phyloP scores from a whole-genome alignment of 2,797 vertebrate species.

The Hozukius guyotensis region DNA sequence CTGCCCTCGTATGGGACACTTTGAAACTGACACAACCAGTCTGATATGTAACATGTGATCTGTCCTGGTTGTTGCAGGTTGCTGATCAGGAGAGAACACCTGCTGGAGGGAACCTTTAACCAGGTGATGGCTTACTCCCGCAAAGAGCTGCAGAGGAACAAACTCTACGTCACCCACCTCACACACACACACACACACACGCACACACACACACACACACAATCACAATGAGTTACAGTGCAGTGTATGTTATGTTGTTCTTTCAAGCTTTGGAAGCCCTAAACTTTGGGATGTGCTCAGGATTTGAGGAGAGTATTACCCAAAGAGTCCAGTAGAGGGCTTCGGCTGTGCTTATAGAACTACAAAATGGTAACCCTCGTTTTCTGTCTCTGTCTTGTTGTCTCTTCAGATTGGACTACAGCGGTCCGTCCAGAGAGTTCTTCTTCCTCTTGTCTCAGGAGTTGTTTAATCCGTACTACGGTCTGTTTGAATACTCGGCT shows the following conservation, averaged over 20 bases:
- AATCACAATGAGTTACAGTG: too few relatives aligned
- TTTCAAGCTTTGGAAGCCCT: neutral
- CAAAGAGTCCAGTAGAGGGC: too few relatives aligned
- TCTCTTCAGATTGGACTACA: constrained; percentile 91
- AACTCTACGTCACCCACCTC: constrained; percentile 95
- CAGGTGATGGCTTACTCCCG: constrained; percentile 98
- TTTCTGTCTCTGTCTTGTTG: neutral
- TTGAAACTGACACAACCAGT: too few relatives aligned
- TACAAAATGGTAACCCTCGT: neutral
- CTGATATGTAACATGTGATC: neutral
- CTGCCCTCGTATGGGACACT: neutral
- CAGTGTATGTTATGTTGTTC: neutral
- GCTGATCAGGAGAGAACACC: constrained; percentile 92
- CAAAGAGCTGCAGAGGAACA: constrained; percentile 97
- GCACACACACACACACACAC: neutral
- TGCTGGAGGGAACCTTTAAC: constrained; percentile 97
- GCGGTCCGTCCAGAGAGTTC: constrained; percentile 96
- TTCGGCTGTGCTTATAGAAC: too few relatives aligned
- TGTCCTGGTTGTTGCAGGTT: constrained; percentile 77
- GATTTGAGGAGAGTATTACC: too few relatives aligned
- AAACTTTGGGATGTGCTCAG: neutral
- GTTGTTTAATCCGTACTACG: constrained; percentile 97
- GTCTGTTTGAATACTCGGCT: constrained; percentile 98
- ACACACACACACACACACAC: neutral
- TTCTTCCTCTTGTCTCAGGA: constrained; percentile 99